Base-by-base conservation (phyloP, 2,113 vertebrate genomes). In the Bolborhynchus lineola region DNA sequence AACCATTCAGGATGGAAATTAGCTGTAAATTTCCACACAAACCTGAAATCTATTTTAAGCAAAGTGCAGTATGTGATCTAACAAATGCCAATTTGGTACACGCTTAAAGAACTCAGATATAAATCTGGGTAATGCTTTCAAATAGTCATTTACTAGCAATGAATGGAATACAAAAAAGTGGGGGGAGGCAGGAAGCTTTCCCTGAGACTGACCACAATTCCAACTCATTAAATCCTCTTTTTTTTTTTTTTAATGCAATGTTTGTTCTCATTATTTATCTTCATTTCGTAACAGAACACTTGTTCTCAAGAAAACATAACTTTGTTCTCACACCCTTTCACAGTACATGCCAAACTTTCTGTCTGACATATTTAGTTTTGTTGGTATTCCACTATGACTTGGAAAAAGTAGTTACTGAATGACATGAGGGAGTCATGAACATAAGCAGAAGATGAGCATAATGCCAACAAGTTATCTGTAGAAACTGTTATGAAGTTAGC, bases 241-340 rank as follows among this genome's bases (percentile, higher is more conserved):
- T 72, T 31, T 46, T 64, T 72, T 95, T 77, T 82, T 85, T 86
- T 18, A 72, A 70, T 74, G 88, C 75, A 92, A 86, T 64, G 72
- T 94, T 97, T 96, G 79, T 90, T 91, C 85, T 94, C 64, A 78
- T 89, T 95, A 97, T 92, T 96, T 94, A 92, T 94, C 93, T 90
- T 57, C 49, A 80, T 86, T 94, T 94, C 90, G 79, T 76, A 92
- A 84, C 86, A 93, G 93, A 96, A 86, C 88, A 94, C 86, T 96
- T 95, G 46, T 94, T 96, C 95, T 95, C 95, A 94, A 83, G 92
- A 92, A 96, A 93, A 95, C 71, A 94, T 37, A 85, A 86, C 72
- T 86, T 90, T 41, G 60, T 92, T 93, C 95, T 94, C 88, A 94
- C 95, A 94, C 72, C 80, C 95, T 90, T 93, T 50, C 92, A 31